These are phyloP conservation scores for Lepus oiostolus DNA, from an alignment of 2,797 vertebrate genomes.

Conservation along the genomic window DNA sequence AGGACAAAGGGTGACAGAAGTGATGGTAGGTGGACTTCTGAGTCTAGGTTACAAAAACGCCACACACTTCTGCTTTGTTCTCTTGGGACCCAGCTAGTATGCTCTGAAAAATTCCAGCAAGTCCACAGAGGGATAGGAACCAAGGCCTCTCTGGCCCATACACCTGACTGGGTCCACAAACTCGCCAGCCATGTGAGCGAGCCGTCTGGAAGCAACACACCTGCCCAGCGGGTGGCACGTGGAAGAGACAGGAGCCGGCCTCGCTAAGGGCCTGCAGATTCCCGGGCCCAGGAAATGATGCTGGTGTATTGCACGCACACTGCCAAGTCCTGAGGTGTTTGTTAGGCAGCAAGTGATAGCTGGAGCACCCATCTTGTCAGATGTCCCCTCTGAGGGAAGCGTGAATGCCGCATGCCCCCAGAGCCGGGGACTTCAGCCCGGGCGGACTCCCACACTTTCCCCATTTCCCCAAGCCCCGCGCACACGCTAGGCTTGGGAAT, in stretches of 20 bases:
- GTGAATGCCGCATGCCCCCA: background rate
- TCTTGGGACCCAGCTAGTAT: background rate
- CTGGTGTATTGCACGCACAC: background rate
- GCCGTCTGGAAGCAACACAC: background rate
- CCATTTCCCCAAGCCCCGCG: background rate
- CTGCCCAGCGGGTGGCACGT: background rate
- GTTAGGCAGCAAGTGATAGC: background rate
- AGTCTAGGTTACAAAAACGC: background rate
- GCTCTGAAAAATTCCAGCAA: background rate
- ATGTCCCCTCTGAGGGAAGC: background rate
- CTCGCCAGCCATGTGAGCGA: background rate
- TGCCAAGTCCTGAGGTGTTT: background rate
- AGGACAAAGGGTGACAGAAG: background rate
- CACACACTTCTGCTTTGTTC: background rate
- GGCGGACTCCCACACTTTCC: background rate
- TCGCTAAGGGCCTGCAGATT: accelerated
- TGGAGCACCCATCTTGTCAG: background rate
- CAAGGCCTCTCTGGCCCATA: background rate
- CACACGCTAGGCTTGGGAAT: background rate
- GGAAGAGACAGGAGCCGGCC: background rate
- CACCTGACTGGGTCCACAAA: background rate
- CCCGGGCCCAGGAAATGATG: background rate
- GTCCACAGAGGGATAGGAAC: background rate
- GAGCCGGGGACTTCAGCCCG: background rate
- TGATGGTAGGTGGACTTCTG: background rate